Percentiles rank a stretch among this genome's conserved stretches.
phyloP scores from a whole-genome alignment of 2,888 invertebrate species.

The Anodontia alba region DNA sequence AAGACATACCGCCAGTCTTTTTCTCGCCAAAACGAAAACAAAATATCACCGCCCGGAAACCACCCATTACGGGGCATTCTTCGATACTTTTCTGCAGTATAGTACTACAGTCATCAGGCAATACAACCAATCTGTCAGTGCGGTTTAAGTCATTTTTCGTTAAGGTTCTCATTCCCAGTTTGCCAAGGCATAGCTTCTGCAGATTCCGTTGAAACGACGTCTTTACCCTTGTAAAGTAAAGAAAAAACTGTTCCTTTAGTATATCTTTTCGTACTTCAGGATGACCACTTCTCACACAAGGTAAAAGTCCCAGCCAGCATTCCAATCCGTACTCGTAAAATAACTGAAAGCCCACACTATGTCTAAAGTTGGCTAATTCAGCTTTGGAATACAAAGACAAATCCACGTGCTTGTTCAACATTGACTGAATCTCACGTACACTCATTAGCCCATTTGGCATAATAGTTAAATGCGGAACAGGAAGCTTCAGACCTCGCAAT shows the following conservation, averaged over 20 bases:
- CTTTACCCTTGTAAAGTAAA: slow-evolving; percentile 12
- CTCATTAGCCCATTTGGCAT: slow-evolving; percentile 15
- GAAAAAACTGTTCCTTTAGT: slow-evolving; percentile 5
- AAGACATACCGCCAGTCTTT: slow-evolving; percentile 26
- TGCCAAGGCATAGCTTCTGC: not conserved
- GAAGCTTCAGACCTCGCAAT: slow-evolving; percentile 1
- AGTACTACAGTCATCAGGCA: slow-evolving; percentile 44
- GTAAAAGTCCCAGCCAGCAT: slow-evolving; percentile 37
- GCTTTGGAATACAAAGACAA: slow-evolving; percentile 29
- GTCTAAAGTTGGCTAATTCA: slow-evolving; percentile 30
- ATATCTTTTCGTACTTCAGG: slow-evolving; percentile 9
- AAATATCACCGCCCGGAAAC: slow-evolving; percentile 34
- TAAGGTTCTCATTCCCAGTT: slow-evolving; percentile 28
- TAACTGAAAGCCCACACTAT: slow-evolving; percentile 44
- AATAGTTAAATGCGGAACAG: slow-evolving; percentile 27
- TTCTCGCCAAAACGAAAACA: slow-evolving; percentile 59
- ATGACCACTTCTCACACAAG: slow-evolving; percentile 1
- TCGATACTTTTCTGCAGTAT: slow-evolving; percentile 34
- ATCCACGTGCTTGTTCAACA: slow-evolving; percentile 49
- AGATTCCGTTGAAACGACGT: slow-evolving; percentile 19
- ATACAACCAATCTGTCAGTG: slow-evolving; percentile 31
- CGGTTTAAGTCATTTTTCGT: slow-evolving; percentile 43
- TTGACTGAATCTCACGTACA: slow-evolving; percentile 24
- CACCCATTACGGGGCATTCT: not conserved
- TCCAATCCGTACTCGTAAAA: slow-evolving; percentile 38